A percentile compares a stretch with the other conserved stretches of the same genome.
Evolutionary conservation across 1,140 invertebrate genomes (phyloP).

Genomic region (Drosophila murphyi): DNA sequence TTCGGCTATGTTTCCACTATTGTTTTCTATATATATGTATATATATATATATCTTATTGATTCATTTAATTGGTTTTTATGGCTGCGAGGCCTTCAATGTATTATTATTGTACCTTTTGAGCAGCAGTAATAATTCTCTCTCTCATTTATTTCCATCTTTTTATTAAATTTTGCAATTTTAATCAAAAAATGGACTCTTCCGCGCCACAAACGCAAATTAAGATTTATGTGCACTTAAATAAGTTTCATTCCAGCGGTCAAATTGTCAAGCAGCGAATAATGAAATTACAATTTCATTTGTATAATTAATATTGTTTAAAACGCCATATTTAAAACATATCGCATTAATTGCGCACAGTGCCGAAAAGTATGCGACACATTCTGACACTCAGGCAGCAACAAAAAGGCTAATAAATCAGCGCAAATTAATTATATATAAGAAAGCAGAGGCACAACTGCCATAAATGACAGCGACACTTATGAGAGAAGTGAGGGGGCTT

Average conservation of each 20-base stretch:
- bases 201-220: conserved; percentile 47
- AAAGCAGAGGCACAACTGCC: background rate
- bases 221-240: conserved; percentile 63
- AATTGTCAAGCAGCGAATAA: conserved; percentile 54
- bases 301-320: conserved; percentile 47
- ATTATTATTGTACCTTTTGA: background rate
- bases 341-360: conserved; percentile 43
- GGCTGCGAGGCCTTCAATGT: background rate
- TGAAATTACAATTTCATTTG: conserved; percentile 57
- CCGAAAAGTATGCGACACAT: conserved; percentile 41
- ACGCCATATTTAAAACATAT: conserved; percentile 53
- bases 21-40: no score
- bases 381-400: conserved; percentile 24
- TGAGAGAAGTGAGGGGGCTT: background rate
- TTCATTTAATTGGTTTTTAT: background rate
- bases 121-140: background rate
- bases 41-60: conserved; percentile 9
- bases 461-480: conserved; percentile 35
- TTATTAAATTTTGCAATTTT: conserved; percentile 20
- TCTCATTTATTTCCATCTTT: background rate
- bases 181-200: conserved; percentile 5
- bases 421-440: conserved; percentile 42
- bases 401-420: conserved; percentile 71
- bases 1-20: no score
- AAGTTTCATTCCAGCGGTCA: conserved; percentile 52